Percentiles rank a stretch among this genome's conserved stretches.
Evolutionary conservation across 2,797 vertebrate genomes (phyloP).

Genomic region (Crypturellus tataupa): DNA sequence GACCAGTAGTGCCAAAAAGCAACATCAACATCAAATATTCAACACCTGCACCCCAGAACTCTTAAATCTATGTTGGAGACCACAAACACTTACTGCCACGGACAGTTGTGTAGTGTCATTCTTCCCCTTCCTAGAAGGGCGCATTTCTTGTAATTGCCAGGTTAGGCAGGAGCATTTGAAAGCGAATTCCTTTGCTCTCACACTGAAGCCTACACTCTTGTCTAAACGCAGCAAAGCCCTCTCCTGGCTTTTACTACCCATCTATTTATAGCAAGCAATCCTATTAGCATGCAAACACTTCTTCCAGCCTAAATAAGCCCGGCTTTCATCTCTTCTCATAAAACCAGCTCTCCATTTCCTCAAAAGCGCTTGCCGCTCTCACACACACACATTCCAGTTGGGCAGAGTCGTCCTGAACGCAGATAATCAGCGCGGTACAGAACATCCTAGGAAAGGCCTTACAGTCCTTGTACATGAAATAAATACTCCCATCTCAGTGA

Average conservation of each 20-base stretch:
- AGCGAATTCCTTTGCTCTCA: not conserved
- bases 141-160: not conserved
- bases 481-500: not conserved
- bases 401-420: not conserved
- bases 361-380: not conserved
- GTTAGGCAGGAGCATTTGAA: not conserved
- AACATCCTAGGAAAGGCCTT: not conserved
- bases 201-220: not conserved
- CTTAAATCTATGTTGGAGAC: not conserved
- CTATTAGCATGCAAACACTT: not conserved
- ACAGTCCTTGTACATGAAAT: not conserved
- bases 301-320: not conserved
- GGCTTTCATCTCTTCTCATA: not conserved
- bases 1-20: not conserved
- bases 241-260: not conserved
- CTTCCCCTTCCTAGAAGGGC: not conserved
- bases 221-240: not conserved
- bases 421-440: not conserved
- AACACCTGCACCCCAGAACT: not conserved
- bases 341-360: not conserved
- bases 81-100: not conserved
- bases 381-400: not conserved
- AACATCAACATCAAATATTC: not conserved
- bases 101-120: not conserved
- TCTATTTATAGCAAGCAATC: not conserved